Base-by-base conservation (phyloP, 2,113 vertebrate species). In the Passer domesticus region DNA sequence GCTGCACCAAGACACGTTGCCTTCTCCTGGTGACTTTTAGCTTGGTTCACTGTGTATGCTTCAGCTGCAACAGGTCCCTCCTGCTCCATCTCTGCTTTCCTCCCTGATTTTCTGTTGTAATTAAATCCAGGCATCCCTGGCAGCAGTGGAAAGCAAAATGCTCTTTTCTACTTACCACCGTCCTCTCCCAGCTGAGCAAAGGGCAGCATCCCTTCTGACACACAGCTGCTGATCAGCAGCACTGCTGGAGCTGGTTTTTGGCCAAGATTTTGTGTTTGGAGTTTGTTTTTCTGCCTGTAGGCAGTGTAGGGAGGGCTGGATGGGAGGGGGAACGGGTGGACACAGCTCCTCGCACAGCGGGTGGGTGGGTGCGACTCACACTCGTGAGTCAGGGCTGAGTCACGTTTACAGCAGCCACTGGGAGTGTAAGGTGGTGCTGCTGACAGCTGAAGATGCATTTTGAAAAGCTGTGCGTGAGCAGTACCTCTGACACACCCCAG, bases 101-200 rank as follows among this genome's bases (percentile, higher is more conserved):
- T 83, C 14, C 20, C 13, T 25, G 28, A 31, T 64, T 63, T 78
- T 19, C 25, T 55, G 3, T 41, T 8, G 2, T 2, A 2, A 15
- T 41, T 53, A 46, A 25, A 72, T 70, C 35, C 50, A 62, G 15
- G 35, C 22, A n/a, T 13, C 10, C 7, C 39, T 21, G 46, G 30
- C 53, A 85, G 52, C 49, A 53, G 11, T 3, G 55, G 44, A 27
- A 55, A 69, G 41, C 47, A 56, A 80, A 52, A 50, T 9, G 7
- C 30, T 59, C 22, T 50, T 31, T 59, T 72, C 28, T 30, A 1
- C 5, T 0, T 44, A 10, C 7, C 1, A 1, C 15, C 0, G 0
- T 87, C 47, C 12, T 18, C 30, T 77, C 30, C 44, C 5, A 1
- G 35, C 35, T 47, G 12, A 59, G 8, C 60, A 19, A 15, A 13